Evolutionary conservation across 92 coral and sea anemone species (phyloP), one percentile per base, ranked within the genome.

Genomic region (Anthopleura xanthogrammica): DNA sequence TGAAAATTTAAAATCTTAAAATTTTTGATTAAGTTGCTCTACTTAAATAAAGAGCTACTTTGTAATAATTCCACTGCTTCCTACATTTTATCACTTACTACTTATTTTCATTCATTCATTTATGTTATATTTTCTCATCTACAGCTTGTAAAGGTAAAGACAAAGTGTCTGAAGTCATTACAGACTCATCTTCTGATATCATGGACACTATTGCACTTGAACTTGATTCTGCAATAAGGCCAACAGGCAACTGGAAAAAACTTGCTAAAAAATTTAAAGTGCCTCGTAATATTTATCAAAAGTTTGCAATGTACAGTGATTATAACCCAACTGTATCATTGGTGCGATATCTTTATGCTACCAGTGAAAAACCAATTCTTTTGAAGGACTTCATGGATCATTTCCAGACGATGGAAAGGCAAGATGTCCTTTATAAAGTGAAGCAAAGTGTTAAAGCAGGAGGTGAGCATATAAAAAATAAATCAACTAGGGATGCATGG

Each of bases 101-200:
- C n/a, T n/a, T n/a, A n/a, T n/a, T n/a, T n/a, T n/a, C n/a, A n/a
- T n/a, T n/a, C n/a, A n/a, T n/a, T n/a, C n/a, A n/a, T n/a, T n/a
- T n/a, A n/a, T 7, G 16, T 54, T 4, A 0, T 54, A 54, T 54
- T 54, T 52, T 78, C 0, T n/a, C 19, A 36, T 40, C 23, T 16
- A 16, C 43, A 81, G 76, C 48, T 70, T 41, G 2, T 48, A n/a
- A 65, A 41, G 46, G 23, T 48, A 36, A 65, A 41, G 76, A 41
- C 20, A 52, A 72, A 56, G 86, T 82, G 40, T 46, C 80, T 71
- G 72, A 74, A n/a, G 86, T 58, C 57, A 82, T 82, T 56, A 82
- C 86, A 46, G 55, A 71, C 55, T 52, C 85, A 17, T 41, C 64
- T 17, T 54, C 66, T 39, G 62, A 68, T 5, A 13, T 42, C 12